Conservation (phyloP, 2,888 invertebrate genomes). For the Embidobia sp. region DNA sequence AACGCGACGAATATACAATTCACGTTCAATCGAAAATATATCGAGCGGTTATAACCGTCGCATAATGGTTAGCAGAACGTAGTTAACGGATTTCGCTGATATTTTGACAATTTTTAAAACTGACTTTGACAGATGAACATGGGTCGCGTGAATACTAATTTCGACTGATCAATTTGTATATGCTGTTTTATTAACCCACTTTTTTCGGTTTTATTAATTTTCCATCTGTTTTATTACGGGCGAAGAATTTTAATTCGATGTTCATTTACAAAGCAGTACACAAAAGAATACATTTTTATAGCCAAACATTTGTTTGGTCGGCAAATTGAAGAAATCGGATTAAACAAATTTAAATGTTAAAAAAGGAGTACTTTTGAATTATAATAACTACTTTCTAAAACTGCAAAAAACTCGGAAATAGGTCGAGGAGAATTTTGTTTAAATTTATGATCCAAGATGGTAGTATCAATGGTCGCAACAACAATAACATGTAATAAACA, state of each 20-base stretch:
- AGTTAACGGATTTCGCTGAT: conserved; percentile 15
- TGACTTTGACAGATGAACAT: conserved; percentile 10
- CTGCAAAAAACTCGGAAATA: neutral
- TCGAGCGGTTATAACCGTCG: conserved; percentile 17
- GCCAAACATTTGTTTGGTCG: too few relatives aligned
- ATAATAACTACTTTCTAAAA: too few relatives aligned
- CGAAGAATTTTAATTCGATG: too few relatives aligned
- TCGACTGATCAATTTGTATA: conserved; percentile 10
- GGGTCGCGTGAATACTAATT: conserved; percentile 18
- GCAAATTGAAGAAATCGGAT: too few relatives aligned
- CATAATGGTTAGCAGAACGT: conserved; percentile 2
- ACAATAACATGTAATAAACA: conserved; percentile 8
- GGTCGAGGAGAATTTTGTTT: conserved; percentile 3
- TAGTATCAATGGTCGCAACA: conserved; percentile 5
- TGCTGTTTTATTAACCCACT: conserved; percentile 15
- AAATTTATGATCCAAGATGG: conserved; percentile 5
- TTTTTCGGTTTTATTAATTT: neutral
- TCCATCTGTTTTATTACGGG: too few relatives aligned
- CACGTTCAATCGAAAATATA: conserved; percentile 25
- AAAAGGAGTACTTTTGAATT: neutral
- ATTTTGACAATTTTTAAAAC: conserved; percentile 23
- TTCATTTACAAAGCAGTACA: too few relatives aligned
- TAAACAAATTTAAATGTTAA: too few relatives aligned
- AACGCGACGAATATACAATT: conserved; percentile 26
- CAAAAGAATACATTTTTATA: too few relatives aligned